Evolutionary conservation across 2,797 vertebrate genomes (phyloP).

Genomic region (Poliocrania exsul): DNA sequence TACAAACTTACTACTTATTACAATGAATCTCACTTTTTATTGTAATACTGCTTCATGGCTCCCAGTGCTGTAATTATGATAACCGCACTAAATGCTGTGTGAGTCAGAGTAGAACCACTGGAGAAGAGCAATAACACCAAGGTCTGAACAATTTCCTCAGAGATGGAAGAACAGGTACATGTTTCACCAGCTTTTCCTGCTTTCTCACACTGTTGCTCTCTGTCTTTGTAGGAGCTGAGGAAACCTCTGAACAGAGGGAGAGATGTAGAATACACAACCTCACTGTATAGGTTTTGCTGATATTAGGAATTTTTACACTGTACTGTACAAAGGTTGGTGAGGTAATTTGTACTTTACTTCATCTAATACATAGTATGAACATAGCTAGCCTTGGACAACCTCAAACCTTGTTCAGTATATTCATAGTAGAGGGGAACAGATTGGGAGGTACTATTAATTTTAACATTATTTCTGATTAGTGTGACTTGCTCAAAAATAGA

Average conservation of each 20-base stretch:
- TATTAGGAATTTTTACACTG: background rate
- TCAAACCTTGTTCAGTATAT: background rate
- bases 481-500: background rate
- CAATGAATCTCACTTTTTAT: background rate
- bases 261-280: background rate
- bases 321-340: background rate
- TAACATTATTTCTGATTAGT: background rate
- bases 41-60: background rate
- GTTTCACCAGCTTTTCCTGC: background rate
- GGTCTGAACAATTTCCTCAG: background rate
- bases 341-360: background rate
- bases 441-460: background rate
- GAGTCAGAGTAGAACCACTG: background rate
- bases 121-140: background rate
- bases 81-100: background rate
- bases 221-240: background rate
- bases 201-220: accelerated
- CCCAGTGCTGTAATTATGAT: background rate
- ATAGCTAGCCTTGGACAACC: background rate
- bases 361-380: background rate
- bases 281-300: accelerated
- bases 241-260: background rate
- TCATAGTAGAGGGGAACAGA: background rate
- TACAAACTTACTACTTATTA: background rate
- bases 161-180: background rate